A percentile compares a stretch with the other conserved stretches of the same genome.
Conservation (phyloP, 2,797 vertebrate genomes). For the Xenentodon cancila region DNA sequence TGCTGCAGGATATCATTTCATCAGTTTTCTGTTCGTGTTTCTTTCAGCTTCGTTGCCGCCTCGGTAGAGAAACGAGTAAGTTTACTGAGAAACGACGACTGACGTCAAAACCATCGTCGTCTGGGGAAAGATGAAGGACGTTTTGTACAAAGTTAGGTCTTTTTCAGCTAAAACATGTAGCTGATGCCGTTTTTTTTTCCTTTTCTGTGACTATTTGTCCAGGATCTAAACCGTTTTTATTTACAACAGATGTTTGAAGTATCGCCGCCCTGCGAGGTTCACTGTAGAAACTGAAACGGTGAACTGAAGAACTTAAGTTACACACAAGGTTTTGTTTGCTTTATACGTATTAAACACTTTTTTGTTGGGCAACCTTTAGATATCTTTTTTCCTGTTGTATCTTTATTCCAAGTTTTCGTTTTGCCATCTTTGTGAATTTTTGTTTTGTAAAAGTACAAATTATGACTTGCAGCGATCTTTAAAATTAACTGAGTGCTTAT, state of each 20-base stretch:
- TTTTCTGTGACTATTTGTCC: slow-evolving; percentile 1
- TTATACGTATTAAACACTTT: no score
- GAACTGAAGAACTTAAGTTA: neutral
- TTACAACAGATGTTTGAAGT: neutral
- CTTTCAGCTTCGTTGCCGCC: neutral
- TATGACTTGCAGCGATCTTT: slow-evolving; percentile 15
- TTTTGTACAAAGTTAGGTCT: neutral
- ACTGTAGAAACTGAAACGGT: neutral
- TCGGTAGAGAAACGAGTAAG: neutral
- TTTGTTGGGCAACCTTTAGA: neutral
- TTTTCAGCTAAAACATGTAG: neutral
- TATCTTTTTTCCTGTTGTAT: no score
- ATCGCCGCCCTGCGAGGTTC: neutral
- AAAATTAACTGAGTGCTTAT: slow-evolving; percentile 37
- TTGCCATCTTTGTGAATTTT: neutral
- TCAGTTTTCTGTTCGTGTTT: neutral
- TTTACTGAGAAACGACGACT: neutral
- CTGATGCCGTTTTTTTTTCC: neutral
- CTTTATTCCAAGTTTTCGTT: no score
- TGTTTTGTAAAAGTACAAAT: neutral
- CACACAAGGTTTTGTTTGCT: neutral
- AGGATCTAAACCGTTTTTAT: neutral
- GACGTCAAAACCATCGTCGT: neutral
- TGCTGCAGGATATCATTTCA: neutral
- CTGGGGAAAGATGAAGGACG: neutral